Evolutionary conservation across 2,888 invertebrate species (phyloP).

Genomic region (Agrochola lota): DNA sequence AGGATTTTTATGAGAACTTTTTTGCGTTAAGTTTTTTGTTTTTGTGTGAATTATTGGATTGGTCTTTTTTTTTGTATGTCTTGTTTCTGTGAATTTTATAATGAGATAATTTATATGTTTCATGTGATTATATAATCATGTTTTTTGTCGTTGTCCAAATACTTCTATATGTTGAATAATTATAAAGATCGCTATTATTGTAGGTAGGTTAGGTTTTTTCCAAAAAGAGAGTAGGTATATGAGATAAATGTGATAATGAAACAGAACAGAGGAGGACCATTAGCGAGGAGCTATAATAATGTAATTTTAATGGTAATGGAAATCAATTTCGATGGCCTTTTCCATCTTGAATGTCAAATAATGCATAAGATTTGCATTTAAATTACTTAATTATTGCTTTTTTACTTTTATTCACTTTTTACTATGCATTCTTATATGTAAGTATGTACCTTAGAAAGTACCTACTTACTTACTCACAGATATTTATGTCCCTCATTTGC

Average conservation of each 20-base stretch:
- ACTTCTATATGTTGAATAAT: neutral
- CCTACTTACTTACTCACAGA: neutral
- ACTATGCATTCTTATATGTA: neutral
- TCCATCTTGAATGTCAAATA: constrained; percentile 44
- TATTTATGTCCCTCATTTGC: neutral
- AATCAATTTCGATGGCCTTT: constrained; percentile 51
- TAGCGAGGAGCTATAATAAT: constrained; percentile 29
- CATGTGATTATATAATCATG: neutral
- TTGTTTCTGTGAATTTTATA: neutral
- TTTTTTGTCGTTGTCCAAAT: neutral
- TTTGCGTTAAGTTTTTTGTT: neutral
- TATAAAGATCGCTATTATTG: neutral
- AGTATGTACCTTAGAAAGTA: neutral
- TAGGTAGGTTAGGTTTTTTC: neutral
- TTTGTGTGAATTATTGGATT: neutral
- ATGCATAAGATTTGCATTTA: constrained; percentile 56
- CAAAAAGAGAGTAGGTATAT: neutral
- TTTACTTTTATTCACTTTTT: constrained; percentile 15
- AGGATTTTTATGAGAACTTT: constrained; percentile 13
- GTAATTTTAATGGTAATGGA: constrained; percentile 54
- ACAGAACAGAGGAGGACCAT: constrained; percentile 15
- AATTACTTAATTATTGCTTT: constrained; percentile 34
- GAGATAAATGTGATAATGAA: constrained; percentile 14
- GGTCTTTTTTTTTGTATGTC: neutral
- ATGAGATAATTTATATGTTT: neutral